A percentile compares a stretch with the other conserved stretches of the same genome.
phyloP scores from a whole-genome alignment of 2,888 invertebrate genomes.

The Esperia sulphurella region DNA sequence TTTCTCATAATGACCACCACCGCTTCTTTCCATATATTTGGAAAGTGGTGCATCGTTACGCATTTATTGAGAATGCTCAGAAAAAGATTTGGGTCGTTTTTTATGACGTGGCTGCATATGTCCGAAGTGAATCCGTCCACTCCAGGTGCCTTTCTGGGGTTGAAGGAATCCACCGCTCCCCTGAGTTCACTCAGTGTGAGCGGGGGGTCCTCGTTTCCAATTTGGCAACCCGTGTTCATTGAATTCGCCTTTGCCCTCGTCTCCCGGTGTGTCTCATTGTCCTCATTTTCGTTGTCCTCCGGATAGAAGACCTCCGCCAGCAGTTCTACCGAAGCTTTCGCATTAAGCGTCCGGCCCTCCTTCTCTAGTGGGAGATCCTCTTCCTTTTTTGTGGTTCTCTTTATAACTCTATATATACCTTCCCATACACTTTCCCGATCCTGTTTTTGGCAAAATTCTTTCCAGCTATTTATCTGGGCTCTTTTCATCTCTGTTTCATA shows the following conservation, averaged over 20 bases:
- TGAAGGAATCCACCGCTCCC: background rate
- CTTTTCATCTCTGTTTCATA: slow-evolving; percentile 3
- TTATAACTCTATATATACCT: slow-evolving; percentile 11
- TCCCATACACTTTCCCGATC: slow-evolving; percentile 13
- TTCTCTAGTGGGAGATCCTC: slow-evolving; percentile 2
- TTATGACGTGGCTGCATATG: slow-evolving; percentile 1
- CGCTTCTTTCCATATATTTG: slow-evolving; percentile 11
- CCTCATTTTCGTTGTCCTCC: background rate
- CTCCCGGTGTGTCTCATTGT: background rate
- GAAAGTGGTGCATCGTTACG: slow-evolving; percentile 6
- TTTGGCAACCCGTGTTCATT: background rate
- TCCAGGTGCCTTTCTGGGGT: slow-evolving; percentile 14
- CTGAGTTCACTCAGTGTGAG: background rate
- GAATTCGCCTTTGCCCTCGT: background rate
- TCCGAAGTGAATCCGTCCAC: slow-evolving; percentile 12
- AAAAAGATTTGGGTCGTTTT: background rate
- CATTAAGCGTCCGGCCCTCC: background rate
- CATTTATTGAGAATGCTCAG: slow-evolving; percentile 11
- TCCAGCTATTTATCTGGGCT: slow-evolving; percentile 9
- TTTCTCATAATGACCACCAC: slow-evolving; percentile 5
- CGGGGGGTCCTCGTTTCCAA: background rate
- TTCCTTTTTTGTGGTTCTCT: background rate
- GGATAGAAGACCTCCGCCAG: slow-evolving; percentile 14
- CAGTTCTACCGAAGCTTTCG: slow-evolving; percentile 6
- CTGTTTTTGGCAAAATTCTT: slow-evolving; percentile 10